Evolutionary conservation across 1,140 invertebrate genomes (phyloP), one percentile per base, ranked within the genome.

Genomic region (Drosophila sp.): DNA sequence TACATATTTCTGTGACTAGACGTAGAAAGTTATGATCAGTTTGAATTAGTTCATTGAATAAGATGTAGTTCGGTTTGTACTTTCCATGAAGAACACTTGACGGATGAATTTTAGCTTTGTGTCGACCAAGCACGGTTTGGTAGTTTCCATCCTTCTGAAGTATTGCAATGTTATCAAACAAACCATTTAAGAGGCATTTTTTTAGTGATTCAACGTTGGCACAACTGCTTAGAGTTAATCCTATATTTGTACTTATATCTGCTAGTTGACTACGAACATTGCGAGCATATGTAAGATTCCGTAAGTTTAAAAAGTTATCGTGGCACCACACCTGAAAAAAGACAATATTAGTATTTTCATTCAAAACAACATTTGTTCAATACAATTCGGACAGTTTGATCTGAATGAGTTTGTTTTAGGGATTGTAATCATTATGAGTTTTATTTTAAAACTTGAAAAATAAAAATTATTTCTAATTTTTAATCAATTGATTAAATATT

Each of bases 131-230:
- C 93, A 97, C 95, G 27, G 96, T 95, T 50, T 96, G 80, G 86
- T 97, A 98, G 68, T 94, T 92, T 47, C 94, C 94, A 82, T 95
- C 95, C 81, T 96, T 95, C 72, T 97, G 95, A 5, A 97, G 84
- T 92, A 97, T 96, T n/a, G 98, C 97, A 68, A 97, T 94, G 93
- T 98, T 99, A 91, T 96, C 96, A 89, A 97, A 98, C 11, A 98
- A 93, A 11, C 98, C 98, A 61, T 95, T 94, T 11, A 97, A 91
- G 11, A 99, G 90, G 87, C 97, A 96, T 92, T 95, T 97, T 70
- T 97, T 94, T 10, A 98, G 91, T 90, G 93, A 79, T 96, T 95
- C 47, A 94, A 94, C 94, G 40, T 94, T 93, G 0, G 96, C 96
- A 92, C 97, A 98, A 44, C 95, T 96, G 6, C 94, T 93, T 3